These are phyloP conservation scores for Phataginus tricuspis DNA, from an alignment of 2,797 vertebrate genomes.

Conservation along the genomic window DNA sequence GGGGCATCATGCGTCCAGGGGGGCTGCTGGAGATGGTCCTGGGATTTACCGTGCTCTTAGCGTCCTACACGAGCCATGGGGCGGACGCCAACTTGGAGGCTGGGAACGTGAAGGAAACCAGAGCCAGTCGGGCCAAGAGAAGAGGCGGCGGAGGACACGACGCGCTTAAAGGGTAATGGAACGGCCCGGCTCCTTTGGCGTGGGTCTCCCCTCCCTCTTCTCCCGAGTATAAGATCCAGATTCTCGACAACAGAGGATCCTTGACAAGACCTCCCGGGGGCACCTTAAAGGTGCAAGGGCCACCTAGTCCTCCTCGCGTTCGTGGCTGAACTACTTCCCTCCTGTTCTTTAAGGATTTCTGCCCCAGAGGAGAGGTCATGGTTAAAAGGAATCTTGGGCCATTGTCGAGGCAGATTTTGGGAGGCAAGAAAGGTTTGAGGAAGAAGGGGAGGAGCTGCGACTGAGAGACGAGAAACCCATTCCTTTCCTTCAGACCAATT, in stretches of 20 bases:
- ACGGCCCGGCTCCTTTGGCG: background rate
- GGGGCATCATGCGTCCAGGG: slow-evolving; percentile 87
- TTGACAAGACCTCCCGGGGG: background rate
- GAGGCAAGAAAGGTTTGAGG: slow-evolving; percentile 53
- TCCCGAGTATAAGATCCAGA: background rate
- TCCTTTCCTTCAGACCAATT: background rate
- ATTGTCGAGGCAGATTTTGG: slow-evolving; percentile 60
- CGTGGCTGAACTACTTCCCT: background rate
- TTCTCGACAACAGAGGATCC: background rate
- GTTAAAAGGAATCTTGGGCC: slow-evolving; percentile 34
- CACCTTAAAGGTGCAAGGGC: background rate
- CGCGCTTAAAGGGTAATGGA: slow-evolving; percentile 94
- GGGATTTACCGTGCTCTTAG: slow-evolving; percentile 89
- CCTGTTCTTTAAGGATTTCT: background rate
- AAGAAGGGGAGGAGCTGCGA: slow-evolving; percentile 70
- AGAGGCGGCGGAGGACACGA: slow-evolving; percentile 91
- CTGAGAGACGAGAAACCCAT: slow-evolving; percentile 8
- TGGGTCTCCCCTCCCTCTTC: slow-evolving; percentile 14
- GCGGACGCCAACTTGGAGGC: slow-evolving; percentile 87
- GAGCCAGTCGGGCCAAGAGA: slow-evolving; percentile 94
- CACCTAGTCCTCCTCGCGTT: background rate
- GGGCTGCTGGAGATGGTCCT: slow-evolving; percentile 90
- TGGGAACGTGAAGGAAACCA: slow-evolving; percentile 87
- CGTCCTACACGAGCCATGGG: slow-evolving; percentile 85
- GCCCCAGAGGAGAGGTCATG: background rate